Evolutionary conservation across 2,888 invertebrate genomes (phyloP).

Genomic region (Morpho deidamia): DNA sequence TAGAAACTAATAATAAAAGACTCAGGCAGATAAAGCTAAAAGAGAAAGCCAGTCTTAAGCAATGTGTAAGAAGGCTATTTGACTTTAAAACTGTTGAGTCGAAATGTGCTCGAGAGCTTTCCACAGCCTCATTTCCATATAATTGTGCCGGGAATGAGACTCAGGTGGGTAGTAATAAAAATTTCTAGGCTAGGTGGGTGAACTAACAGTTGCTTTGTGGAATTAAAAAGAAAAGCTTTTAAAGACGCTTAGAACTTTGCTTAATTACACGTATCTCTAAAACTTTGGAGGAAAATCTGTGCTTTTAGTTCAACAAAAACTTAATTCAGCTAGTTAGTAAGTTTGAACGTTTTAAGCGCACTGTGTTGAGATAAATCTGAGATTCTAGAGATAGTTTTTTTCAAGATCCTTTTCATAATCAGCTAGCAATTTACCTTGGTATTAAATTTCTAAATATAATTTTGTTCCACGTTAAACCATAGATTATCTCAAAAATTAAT

Average conservation of each 20-base stretch:
- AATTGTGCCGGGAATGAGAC: conserved; percentile 15
- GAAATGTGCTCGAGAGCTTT: conserved; percentile 12
- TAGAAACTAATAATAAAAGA: conserved; percentile 2
- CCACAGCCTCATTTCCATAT: conserved; percentile 18
- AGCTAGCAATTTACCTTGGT: too few relatives aligned
- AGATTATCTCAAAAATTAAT: too few relatives aligned
- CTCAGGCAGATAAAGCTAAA: conserved; percentile 6
- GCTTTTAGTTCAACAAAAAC: conserved; percentile 5
- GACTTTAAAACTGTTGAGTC: conserved; percentile 13
- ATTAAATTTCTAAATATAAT: too few relatives aligned
- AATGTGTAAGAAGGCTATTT: conserved; percentile 10
- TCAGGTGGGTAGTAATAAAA: conserved; percentile 12
- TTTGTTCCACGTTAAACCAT: too few relatives aligned
- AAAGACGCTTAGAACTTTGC: conserved; percentile 18
- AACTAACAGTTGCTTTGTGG: conserved; percentile 16
- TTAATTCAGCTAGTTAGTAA: too few relatives aligned
- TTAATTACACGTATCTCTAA: conserved; percentile 18
- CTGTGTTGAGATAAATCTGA: too few relatives aligned
- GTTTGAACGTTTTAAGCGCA: too few relatives aligned
- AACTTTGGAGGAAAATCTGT: conserved; percentile 11
- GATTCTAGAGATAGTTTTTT: too few relatives aligned
- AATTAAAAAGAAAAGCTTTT: conserved; percentile 13
- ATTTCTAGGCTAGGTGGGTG: conserved; percentile 13
- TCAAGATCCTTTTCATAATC: too few relatives aligned
- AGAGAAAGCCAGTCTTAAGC: conserved; percentile 1